A percentile compares a stretch with the other conserved stretches of the same genome.
Conservation (phyloP, 2,888 invertebrate species). For the Lasioglossum figueresi region DNA sequence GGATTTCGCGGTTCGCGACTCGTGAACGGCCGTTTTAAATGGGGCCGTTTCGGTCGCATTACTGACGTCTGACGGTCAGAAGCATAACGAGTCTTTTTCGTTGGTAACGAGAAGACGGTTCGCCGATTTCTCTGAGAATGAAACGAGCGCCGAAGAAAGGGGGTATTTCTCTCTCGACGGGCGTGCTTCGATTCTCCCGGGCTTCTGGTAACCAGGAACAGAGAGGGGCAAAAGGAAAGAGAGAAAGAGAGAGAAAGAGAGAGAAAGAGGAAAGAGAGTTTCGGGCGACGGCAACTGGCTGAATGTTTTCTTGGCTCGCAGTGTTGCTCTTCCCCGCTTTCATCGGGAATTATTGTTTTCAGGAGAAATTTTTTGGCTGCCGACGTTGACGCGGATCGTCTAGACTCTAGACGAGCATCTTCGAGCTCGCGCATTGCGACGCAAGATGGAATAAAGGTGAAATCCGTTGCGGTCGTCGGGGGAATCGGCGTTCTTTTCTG, state of each 20-base stretch:
- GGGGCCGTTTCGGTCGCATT: slow-evolving; percentile 16
- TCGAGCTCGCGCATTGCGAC: slow-evolving; percentile 50
- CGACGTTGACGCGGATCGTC: slow-evolving; percentile 71
- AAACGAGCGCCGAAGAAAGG: slow-evolving; percentile 37
- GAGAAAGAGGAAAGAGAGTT: neutral
- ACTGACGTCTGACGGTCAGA: slow-evolving; percentile 40
- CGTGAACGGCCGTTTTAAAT: slow-evolving; percentile 40
- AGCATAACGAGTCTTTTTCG: slow-evolving; percentile 57
- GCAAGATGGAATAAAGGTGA: slow-evolving; percentile 49
- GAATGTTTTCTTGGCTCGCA: slow-evolving; percentile 63
- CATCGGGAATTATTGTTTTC: slow-evolving; percentile 59
- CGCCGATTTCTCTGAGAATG: slow-evolving; percentile 47
- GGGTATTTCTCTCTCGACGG: slow-evolving; percentile 39
- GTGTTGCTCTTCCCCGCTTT: slow-evolving; percentile 37
- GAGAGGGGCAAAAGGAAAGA: neutral
- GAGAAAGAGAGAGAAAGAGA: slow-evolving; percentile 28
- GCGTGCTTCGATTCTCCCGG: slow-evolving; percentile 15
- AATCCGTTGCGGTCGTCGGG: slow-evolving; percentile 35
- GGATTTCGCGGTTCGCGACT: slow-evolving; percentile 15
- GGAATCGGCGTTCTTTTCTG: slow-evolving; percentile 37
- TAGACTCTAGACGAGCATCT: slow-evolving; percentile 74
- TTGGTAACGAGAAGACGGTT: slow-evolving; percentile 58
- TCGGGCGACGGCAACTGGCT: slow-evolving; percentile 37
- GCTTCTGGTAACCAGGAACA: neutral
- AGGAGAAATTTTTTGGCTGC: slow-evolving; percentile 31